Evolutionary conservation across 2,888 invertebrate genomes (phyloP), one percentile per base, ranked within the genome.

Genomic region (Drosophila algonquin): DNA sequence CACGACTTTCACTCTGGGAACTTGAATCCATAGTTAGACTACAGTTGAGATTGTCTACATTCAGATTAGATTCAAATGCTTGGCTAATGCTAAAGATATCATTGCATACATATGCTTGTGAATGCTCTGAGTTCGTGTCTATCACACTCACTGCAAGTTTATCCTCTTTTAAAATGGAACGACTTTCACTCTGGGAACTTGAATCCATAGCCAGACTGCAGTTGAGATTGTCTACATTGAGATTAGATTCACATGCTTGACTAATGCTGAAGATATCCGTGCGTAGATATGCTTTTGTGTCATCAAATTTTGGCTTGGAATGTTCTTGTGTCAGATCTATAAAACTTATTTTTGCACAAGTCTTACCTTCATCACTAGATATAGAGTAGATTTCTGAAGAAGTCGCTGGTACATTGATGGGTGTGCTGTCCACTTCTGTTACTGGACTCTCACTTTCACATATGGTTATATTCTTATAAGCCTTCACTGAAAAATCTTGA

Each of bases 351-450:
- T 1, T 14, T 8, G 30, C 18, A 12, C 16, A 2, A 2, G 32
- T 44, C n/a, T 14, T 47, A 91, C 91, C 91, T 75, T 91, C 91
- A 76, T 92, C 92, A 48, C 90, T 92, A 14, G 91, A 91, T 46
- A 90, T 92, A 6, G 91, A 91, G 52, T 79, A 90, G 3, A 84
- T 74, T 75, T 92, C 91, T 58, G 81, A 91, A 14, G 75, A 65
- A 14, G 18, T 60, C 3, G 51, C 16, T 12, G 50, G 46, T n/a
- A 59, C 50, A 14, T 30, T 47, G 32, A 30, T 55, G 45, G 9
- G 63, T 14, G 63, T 54, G 2, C 64, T 51, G 6, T 70, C 30
- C 2, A 50, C n/a, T 56, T 65, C 48, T 0, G n/a, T 16, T 3
- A 27, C 32, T 24, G 74, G 58, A 9, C 21, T 69, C 10, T 59